These are phyloP conservation scores for Aspiorhynchus laticeps DNA, from an alignment of 2,113 vertebrate species.

Conservation along the genomic window DNA sequence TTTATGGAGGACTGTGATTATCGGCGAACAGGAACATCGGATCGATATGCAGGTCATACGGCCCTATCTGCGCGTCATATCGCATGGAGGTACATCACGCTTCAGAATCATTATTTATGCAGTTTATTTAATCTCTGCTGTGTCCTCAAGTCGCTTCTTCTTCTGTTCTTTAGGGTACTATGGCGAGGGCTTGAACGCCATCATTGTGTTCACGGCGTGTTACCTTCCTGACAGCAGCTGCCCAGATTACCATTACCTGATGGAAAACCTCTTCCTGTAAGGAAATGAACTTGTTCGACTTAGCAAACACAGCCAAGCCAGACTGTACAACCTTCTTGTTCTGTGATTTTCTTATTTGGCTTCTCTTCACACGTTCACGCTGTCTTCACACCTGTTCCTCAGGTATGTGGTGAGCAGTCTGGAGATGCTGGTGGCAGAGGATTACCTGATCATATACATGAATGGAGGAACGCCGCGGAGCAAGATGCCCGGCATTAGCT, in stretches of 20 bases:
- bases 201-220: conserved; percentile 97
- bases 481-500: conserved; percentile 94
- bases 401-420: conserved; percentile 97
- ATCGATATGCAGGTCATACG: conserved; percentile 98
- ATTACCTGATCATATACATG: conserved; percentile 98
- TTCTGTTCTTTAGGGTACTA: conserved; percentile 84
- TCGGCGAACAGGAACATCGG: conserved; percentile 94
- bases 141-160: neutral
- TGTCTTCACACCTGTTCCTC: conserved; percentile 1
- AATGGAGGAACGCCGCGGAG: conserved; percentile 91
- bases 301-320: neutral
- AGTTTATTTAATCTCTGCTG: neutral
- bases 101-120: neutral
- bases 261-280: conserved; percentile 98
- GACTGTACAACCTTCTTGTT: neutral
- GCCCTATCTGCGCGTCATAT: conserved; percentile 93
- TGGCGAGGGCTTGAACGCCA: conserved; percentile 94
- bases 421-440: conserved; percentile 95
- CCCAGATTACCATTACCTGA: conserved; percentile 95
- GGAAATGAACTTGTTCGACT: conserved; percentile 51
- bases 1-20: conserved; percentile 94
- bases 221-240: conserved; percentile 93
- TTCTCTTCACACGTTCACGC: neutral
- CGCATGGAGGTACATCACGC: conserved; percentile 86
- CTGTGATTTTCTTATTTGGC: neutral